Percentiles rank a stretch among this genome's conserved stretches.
Evolutionary conservation across 2,888 invertebrate species (phyloP).

Genomic region (Spicauda simplicius): DNA sequence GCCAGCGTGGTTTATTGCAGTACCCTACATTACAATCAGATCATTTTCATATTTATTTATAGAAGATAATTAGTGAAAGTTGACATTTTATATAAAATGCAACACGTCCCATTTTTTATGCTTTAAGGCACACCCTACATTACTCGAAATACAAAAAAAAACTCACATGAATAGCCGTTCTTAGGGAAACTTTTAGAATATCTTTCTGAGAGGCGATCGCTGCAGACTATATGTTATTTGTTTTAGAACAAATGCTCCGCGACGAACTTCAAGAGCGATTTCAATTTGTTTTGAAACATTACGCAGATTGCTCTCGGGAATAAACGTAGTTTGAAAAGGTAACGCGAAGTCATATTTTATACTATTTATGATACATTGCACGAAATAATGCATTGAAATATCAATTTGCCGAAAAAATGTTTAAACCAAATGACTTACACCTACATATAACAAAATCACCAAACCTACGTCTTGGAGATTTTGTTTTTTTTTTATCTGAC

Average conservation of each 20-base stretch:
- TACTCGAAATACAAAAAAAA: neutral
- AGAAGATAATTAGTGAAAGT: too few relatives aligned
- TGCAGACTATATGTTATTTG: neutral
- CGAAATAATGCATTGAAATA: too few relatives aligned
- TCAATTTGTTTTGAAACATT: conserved; percentile 4
- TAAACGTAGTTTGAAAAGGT: neutral
- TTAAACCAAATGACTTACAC: too few relatives aligned
- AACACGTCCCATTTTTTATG: neutral
- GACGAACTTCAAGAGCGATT: neutral
- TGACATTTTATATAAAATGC: too few relatives aligned
- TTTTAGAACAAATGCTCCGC: neutral
- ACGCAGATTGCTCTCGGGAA: neutral
- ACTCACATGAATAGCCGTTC: neutral
- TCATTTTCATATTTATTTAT: too few relatives aligned
- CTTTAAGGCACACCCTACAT: neutral
- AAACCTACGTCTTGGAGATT: too few relatives aligned
- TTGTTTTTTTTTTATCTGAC: too few relatives aligned
- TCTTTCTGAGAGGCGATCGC: neutral
- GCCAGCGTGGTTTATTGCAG: too few relatives aligned
- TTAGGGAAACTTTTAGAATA: neutral
- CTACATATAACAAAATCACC: too few relatives aligned
- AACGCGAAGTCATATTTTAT: neutral
- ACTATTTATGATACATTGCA: neutral
- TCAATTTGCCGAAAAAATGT: too few relatives aligned
- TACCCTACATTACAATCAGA: too few relatives aligned